phyloP scores from a whole-genome alignment of 2,113 vertebrate species.

The Trinectes maculatus region DNA sequence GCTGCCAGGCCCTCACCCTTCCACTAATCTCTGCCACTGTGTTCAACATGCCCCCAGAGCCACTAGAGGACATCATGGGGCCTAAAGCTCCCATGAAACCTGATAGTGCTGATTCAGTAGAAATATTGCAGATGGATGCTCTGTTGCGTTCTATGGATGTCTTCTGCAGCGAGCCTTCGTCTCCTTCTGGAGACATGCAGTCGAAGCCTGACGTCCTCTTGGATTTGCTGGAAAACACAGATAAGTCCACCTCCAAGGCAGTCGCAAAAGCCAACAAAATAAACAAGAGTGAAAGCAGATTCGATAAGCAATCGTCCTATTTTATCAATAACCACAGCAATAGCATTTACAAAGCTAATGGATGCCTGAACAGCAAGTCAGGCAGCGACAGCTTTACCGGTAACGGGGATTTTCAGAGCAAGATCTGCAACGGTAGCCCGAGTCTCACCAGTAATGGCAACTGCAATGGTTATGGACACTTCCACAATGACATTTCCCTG shows the following conservation, averaged over 20 bases:
- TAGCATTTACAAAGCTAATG: slow-evolving; percentile 59
- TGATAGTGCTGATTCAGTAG: slow-evolving; percentile 65
- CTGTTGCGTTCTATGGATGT: slow-evolving; percentile 77
- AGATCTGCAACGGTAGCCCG: slow-evolving; percentile 47
- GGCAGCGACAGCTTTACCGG: slow-evolving; percentile 68
- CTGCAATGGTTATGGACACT: slow-evolving; percentile 63
- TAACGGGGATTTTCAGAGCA: slow-evolving; percentile 60
- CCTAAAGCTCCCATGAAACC: slow-evolving; percentile 43
- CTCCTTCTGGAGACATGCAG: slow-evolving; percentile 49
- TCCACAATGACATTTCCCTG: slow-evolving; percentile 74
- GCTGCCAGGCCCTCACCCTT: slow-evolving; percentile 93
- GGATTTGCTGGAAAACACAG: slow-evolving; percentile 80
- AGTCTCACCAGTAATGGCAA: slow-evolving; percentile 47
- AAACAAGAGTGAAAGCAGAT: slow-evolving; percentile 80
- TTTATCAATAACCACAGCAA: slow-evolving; percentile 84
- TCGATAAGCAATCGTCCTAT: slow-evolving; percentile 77
- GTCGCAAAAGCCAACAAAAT: slow-evolving; percentile 80
- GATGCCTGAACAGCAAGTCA: slow-evolving; percentile 70
- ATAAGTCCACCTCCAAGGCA: slow-evolving; percentile 80
- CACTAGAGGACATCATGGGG: slow-evolving; percentile 82
- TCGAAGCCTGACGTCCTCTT: slow-evolving; percentile 72
- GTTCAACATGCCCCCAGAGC: slow-evolving; percentile 86
- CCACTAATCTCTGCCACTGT: slow-evolving; percentile 88
- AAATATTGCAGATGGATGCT: slow-evolving; percentile 77
- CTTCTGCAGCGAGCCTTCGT: slow-evolving; percentile 66